Base-by-base conservation (phyloP, 2,113 vertebrate genomes). In the Tichodroma muraria region DNA sequence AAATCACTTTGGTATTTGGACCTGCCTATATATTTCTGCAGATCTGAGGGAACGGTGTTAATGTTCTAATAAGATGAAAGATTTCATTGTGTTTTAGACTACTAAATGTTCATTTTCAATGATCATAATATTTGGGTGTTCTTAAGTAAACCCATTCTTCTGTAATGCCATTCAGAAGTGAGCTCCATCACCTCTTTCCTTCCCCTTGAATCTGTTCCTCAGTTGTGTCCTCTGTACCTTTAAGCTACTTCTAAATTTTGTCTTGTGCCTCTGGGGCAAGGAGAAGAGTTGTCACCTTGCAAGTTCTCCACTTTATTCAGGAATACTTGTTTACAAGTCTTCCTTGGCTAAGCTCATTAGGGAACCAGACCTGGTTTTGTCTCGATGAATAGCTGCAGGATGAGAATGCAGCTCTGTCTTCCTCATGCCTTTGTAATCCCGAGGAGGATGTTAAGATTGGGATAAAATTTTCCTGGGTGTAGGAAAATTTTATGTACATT, bases 1-100 rank as follows among this genome's bases (percentile, higher is more conserved):
- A 7, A 53, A 92, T 90, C 61, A 52, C 92, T 90, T 53, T 71
- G 80, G 80, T 96, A 68, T 88, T 94, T 90, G 86, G 88, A 90
- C 80, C 92, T 90, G 64, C 59, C 5, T 75, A 71, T 68, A 49
- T 75, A 60, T 86, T 89, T 89, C 73, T 94, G 52, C 86, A 86
- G 33, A 84, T 72, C 75, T 75, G 75, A 88, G 53, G 37, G 86
- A 88, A 37, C 6, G 10, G 28, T 49, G 40, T 89, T 92, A 80
- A 75, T 66, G 83, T 66, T 73, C 72, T 70, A 84, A 52, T 79
- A 84, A 86, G 86, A 71, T 84, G 83, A 81, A 90, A 86, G 72
- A 78, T 88, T 80, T 90, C 68, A 50, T 85, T 86, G 80, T 86
- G 72, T 22, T 93, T 80, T 86, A 88, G 83, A 13, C 80, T 54